A percentile compares a stretch with the other conserved stretches of the same genome.
Evolutionary conservation across 2,113 vertebrate genomes (phyloP).

Genomic region (Percina caprodes): DNA sequence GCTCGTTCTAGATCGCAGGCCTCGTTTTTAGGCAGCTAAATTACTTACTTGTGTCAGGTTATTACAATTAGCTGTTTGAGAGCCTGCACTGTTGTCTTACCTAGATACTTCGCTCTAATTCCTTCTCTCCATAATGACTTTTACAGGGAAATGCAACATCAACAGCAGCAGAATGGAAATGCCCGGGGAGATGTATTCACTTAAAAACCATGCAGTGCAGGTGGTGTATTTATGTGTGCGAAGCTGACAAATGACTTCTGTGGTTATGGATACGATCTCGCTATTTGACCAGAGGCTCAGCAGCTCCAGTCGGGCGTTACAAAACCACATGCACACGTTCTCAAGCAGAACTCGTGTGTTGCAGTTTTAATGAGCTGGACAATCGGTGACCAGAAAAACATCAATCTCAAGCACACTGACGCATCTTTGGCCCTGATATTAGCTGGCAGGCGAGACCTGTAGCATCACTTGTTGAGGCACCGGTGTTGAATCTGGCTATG

Average conservation of each 20-base stretch:
- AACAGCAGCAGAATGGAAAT: slow-evolving; percentile 68
- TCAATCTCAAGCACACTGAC: neutral
- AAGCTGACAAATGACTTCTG: slow-evolving; percentile 70
- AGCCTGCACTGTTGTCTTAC: slow-evolving; percentile 68
- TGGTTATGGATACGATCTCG: slow-evolving; percentile 63
- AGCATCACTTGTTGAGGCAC: neutral
- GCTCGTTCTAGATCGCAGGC: slow-evolving; percentile 71
- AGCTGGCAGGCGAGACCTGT: slow-evolving; percentile 16
- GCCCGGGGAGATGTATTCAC: slow-evolving; percentile 67
- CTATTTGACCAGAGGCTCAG: slow-evolving; percentile 66
- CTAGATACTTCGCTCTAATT: slow-evolving; percentile 70
- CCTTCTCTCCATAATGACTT: slow-evolving; percentile 74
- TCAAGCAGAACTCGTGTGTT: slow-evolving; percentile 15
- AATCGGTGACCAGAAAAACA: slow-evolving; percentile 35
- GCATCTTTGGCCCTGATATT: slow-evolving; percentile 4
- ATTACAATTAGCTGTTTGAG: slow-evolving; percentile 82
- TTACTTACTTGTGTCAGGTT: slow-evolving; percentile 83
- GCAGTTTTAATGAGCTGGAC: slow-evolving; percentile 36
- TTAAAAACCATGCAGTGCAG: slow-evolving; percentile 64
- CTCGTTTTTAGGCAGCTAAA: slow-evolving; percentile 73
- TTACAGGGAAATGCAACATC: slow-evolving; percentile 60
- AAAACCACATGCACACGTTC: slow-evolving; percentile 21
- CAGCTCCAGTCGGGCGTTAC: slow-evolving; percentile 48
- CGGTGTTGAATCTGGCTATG: neutral
- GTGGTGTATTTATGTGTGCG: slow-evolving; percentile 67